Conservation (phyloP, 1,140 invertebrate species). For the Himalopsyche phryganea region DNA sequence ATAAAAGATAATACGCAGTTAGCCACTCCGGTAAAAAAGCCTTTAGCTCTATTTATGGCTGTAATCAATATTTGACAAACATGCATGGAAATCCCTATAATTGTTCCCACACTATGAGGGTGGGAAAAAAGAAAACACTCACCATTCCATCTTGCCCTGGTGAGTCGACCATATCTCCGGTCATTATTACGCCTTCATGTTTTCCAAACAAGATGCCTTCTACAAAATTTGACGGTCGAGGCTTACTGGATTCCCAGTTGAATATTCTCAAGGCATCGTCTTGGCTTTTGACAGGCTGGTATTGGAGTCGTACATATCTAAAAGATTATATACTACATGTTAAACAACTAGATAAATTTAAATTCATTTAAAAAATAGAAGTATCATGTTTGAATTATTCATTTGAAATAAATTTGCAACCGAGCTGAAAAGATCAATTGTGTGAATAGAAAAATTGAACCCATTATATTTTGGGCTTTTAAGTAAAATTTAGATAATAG, state of each 20-base stretch:
- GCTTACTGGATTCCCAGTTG: slow-evolving; percentile 50
- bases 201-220: slow-evolving; percentile 68
- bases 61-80: no score
- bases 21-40: no score
- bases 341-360: no score
- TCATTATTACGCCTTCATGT: slow-evolving; percentile 72
- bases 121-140: slow-evolving; percentile 19
- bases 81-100: no score
- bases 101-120: no score
- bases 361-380: not conserved
- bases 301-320: slow-evolving; percentile 65
- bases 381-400: not conserved
- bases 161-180: slow-evolving; percentile 61
- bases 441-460: no score
- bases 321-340: slow-evolving; percentile 9
- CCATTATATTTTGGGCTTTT: no score
- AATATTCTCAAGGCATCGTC: slow-evolving; percentile 53
- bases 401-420: not conserved
- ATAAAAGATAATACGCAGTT: no score
- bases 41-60: no score
- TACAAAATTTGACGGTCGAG: slow-evolving; percentile 67
- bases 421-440: not conserved
- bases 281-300: slow-evolving; percentile 60
- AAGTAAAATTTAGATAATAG: no score
- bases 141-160: slow-evolving; percentile 61